Percentiles rank a stretch among this genome's conserved stretches.
Conservation (phyloP, 2,888 invertebrate genomes). For the Drosophila suboccidentalis region DNA sequence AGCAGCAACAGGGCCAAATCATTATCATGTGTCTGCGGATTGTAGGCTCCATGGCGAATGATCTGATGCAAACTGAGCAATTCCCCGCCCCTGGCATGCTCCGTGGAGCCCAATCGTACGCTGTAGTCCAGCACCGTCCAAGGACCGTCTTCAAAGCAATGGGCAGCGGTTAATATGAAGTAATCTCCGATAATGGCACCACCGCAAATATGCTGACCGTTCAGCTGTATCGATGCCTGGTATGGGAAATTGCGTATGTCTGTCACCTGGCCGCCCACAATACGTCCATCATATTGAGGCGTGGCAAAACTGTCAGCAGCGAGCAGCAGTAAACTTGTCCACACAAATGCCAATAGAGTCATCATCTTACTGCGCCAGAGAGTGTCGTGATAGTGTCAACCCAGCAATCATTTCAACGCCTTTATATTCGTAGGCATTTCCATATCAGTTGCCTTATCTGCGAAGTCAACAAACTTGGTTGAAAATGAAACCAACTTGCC, state of each 20-base stretch:
- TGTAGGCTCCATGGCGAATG: slow-evolving; percentile 71
- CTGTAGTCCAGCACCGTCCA: slow-evolving; percentile 58
- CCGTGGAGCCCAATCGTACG: slow-evolving; percentile 71
- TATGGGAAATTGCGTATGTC: slow-evolving; percentile 66
- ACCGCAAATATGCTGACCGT: slow-evolving; percentile 73
- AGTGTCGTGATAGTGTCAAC: slow-evolving; percentile 14
- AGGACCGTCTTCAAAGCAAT: slow-evolving; percentile 69
- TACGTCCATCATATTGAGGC: slow-evolving; percentile 64
- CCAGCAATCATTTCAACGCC: slow-evolving; percentile 12
- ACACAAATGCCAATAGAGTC: slow-evolving; percentile 13
- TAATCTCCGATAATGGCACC: slow-evolving; percentile 71
- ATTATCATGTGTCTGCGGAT: slow-evolving; percentile 66
- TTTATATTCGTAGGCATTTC: slow-evolving; percentile 27
- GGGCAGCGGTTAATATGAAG: slow-evolving; percentile 76
- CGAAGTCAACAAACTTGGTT: slow-evolving; percentile 52
- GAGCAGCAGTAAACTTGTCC: slow-evolving; percentile 11
- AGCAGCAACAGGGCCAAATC: slow-evolving; percentile 80
- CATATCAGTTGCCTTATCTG: slow-evolving; percentile 50
- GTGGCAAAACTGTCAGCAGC: slow-evolving; percentile 13
- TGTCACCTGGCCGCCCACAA: slow-evolving; percentile 72
- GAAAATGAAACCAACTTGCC: slow-evolving; percentile 29
- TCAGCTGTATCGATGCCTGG: slow-evolving; percentile 69
- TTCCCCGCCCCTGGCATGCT: slow-evolving; percentile 72
- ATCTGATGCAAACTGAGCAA: slow-evolving; percentile 68
- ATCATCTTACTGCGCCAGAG: slow-evolving; percentile 30